These are phyloP conservation scores for Stegodyphus mimosarum DNA, from an alignment of 1,140 invertebrate genomes.

Conservation along the genomic window DNA sequence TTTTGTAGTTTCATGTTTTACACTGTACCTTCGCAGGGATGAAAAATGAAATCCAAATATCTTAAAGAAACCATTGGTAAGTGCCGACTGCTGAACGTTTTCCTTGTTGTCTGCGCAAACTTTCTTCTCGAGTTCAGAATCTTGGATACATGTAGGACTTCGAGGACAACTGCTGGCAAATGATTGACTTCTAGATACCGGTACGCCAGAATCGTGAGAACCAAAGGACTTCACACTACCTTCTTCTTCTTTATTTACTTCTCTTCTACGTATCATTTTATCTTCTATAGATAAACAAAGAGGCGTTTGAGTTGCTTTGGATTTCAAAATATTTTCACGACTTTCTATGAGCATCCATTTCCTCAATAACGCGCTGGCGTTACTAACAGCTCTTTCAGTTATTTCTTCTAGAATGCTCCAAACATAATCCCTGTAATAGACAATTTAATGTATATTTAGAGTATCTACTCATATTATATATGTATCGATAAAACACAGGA, in stretches of 20 bases:
- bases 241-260: background rate
- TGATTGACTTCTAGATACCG: conserved; percentile 15
- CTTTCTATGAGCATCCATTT: background rate
- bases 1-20: background rate
- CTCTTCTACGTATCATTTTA: background rate
- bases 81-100: background rate
- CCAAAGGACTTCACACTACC: background rate
- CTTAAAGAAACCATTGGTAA: background rate
- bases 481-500: too few relatives aligned
- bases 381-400: conserved; percentile 4
- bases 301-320: background rate
- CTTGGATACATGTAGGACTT: background rate
- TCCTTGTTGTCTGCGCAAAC: background rate
- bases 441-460: background rate
- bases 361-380: background rate
- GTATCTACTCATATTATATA: too few relatives aligned
- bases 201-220: conserved; percentile 8
- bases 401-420: conserved; percentile 6
- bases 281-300: background rate
- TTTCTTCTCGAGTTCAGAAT: background rate
- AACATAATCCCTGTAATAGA: background rate
- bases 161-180: background rate
- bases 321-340: background rate
- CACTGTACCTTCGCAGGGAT: background rate
- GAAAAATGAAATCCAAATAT: background rate